Evolutionary conservation across 23 tunicate genomes (phyloP).

Genomic region (Styela plicata): DNA sequence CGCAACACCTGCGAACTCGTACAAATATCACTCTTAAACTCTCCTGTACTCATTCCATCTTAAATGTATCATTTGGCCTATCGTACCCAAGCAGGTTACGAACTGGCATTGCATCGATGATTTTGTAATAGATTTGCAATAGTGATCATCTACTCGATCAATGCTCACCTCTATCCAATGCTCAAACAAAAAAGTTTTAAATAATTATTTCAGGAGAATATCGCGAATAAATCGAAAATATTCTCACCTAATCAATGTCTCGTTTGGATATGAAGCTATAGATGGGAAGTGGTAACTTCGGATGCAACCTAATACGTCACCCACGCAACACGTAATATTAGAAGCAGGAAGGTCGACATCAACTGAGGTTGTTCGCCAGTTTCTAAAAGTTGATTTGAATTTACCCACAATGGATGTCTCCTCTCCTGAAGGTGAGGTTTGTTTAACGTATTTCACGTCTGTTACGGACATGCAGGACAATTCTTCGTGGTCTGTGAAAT

Average conservation of each 20-base stretch:
- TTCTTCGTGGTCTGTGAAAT: not conserved
- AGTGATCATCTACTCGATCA: too few species aligned
- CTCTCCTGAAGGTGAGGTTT: not conserved
- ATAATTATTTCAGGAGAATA: too few species aligned
- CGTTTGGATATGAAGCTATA: not conserved
- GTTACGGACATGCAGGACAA: not conserved
- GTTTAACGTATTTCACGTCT: not conserved
- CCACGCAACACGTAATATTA: slow-evolving; percentile 1
- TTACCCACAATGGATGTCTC: not conserved
- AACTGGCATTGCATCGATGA: too few species aligned
- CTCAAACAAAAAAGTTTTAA: too few species aligned
- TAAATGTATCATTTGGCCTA: too few species aligned
- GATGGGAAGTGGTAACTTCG: slow-evolving; percentile 10
- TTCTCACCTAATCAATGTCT: not conserved
- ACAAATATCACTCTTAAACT: too few species aligned
- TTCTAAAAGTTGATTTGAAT: not conserved
- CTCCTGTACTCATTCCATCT: too few species aligned
- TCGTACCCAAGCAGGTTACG: too few species aligned
- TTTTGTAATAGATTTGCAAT: too few species aligned
- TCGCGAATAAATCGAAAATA: too few species aligned
- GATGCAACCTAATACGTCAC: slow-evolving; percentile 21
- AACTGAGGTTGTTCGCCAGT: not conserved
- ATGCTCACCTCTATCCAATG: too few species aligned
- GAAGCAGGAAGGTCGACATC: not conserved
- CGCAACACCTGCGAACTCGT: too few species aligned